Evolutionary conservation across 2,888 invertebrate species (phyloP), one percentile per base, ranked within the genome.

Genomic region (Ypsolopha sequella): DNA sequence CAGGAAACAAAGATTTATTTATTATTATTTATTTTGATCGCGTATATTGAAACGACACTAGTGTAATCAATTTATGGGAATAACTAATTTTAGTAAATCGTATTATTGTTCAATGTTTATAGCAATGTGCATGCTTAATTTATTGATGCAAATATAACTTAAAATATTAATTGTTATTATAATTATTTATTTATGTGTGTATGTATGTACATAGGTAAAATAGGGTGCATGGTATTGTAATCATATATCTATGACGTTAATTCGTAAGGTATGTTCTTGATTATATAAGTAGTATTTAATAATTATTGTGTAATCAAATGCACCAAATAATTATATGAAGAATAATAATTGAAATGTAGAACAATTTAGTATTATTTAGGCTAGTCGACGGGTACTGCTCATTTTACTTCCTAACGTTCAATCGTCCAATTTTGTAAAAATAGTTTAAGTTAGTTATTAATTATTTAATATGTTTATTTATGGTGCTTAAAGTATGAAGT

Each of bases 371-470:
- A 34, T 36, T 54, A 54, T 59, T 58, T 82, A 82, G 79, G 73
- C 68, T 77, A 86, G 82, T 84, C 81, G 86, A 86, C 85, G 86
- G 86, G 86, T 84, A 79, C 73, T 77, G 79, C 81, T 84, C 81
- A 82, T 84, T 84, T 79, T 69, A 52, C 38, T 48, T 62, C 63
- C 60, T 58, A 56, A 61, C 61, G 66, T 75, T 70, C 69, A 66
- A 70, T 68, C 78, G 82, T 85, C 81, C 80, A 80, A 79, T 84
- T 80, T 84, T 84, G 84, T 82, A 80, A 60, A 77, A 75, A 80
- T 75, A 58, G 67, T 59, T 51, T 65, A 63, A 59, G 58, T 47
- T 53, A 58, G 68, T 65, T 61, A 60, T 50, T 57, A 39, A 49
- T 34, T 41, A n/a, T 52, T 51, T 56, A 52, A 56, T 56, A 51